A percentile compares a stretch with the other conserved stretches of the same genome.
phyloP scores from a whole-genome alignment of 2,113 vertebrate genomes.

The Melozone crissalis region DNA sequence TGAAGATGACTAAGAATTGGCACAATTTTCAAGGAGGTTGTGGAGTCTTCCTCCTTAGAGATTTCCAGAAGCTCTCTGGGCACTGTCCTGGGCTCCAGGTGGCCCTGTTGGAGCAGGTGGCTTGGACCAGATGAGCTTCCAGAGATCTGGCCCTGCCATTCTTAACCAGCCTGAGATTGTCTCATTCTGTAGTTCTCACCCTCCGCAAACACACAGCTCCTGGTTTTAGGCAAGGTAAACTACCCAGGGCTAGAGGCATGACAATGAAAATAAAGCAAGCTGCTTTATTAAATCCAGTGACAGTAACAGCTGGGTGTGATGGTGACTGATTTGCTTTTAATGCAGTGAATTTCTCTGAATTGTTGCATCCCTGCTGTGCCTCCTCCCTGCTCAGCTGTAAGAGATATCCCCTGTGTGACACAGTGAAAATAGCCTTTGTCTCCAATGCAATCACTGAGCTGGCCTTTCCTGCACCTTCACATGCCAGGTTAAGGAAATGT shows the following conservation, averaged over 20 bases:
- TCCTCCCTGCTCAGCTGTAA: not conserved
- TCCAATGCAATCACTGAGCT: not conserved
- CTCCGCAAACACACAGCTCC: not conserved
- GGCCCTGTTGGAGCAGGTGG: not conserved
- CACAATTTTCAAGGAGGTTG: not conserved
- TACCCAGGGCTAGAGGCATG: not conserved
- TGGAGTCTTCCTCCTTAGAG: not conserved
- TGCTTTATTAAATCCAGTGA: constrained; percentile 10
- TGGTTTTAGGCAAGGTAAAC: not conserved
- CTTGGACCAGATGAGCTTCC: not conserved
- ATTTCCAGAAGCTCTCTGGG: not conserved
- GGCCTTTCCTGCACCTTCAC: not conserved
- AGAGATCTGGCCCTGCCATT: not conserved
- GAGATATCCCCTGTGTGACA: not conserved
- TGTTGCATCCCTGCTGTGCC: not conserved
- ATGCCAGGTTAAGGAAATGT: not conserved
- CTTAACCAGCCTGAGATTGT: not conserved
- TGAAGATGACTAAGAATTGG: not conserved
- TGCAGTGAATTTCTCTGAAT: not conserved
- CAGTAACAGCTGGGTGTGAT: not conserved
- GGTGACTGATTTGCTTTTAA: not conserved
- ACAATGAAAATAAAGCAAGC: not conserved
- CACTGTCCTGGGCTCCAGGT: not conserved
- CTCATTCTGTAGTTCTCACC: not conserved
- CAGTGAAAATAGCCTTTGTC: not conserved